These are phyloP conservation scores for Battus philenor DNA, from an alignment of 1,140 invertebrate genomes.

Conservation along the genomic window DNA sequence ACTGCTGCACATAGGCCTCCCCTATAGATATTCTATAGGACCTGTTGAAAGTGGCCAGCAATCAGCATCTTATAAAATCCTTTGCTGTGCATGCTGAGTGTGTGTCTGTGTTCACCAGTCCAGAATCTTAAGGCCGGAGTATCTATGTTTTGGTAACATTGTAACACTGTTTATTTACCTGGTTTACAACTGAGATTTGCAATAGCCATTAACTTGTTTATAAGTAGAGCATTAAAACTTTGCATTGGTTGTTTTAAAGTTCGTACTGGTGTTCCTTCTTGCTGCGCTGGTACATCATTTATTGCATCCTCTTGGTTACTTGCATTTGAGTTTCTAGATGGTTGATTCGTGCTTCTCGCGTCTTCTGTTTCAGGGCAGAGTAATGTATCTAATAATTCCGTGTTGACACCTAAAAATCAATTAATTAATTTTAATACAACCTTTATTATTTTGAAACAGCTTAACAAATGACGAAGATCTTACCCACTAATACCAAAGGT, in stretches of 20 bases:
- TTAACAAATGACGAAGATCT: slow-evolving; percentile 25
- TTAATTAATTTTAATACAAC: slow-evolving; percentile 12
- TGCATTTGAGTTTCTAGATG: slow-evolving; percentile 17
- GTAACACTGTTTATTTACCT: no score
- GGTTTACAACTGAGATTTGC: slow-evolving; percentile 85
- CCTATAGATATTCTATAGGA: no score
- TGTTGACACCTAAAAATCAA: slow-evolving; percentile 55
- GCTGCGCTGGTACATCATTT: slow-evolving; percentile 10
- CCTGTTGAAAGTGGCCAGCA: no score
- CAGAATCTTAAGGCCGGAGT: no score
- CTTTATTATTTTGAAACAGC: slow-evolving; percentile 7
- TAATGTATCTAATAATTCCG: slow-evolving; percentile 57
- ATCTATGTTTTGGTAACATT: no score
- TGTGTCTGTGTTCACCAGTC: no score
- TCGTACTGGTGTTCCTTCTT: slow-evolving; percentile 20
- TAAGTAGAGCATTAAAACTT: slow-evolving; percentile 56
- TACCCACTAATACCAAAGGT: slow-evolving; percentile 59
- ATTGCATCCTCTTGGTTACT: slow-evolving; percentile 19
- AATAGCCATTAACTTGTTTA: slow-evolving; percentile 58
- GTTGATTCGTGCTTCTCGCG: slow-evolving; percentile 13
- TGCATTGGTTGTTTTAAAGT: slow-evolving; percentile 28
- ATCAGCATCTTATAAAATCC: no score
- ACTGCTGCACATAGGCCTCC: no score
- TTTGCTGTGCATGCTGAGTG: no score
- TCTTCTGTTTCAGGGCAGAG: slow-evolving; percentile 48